Conservation (phyloP, 1,140 invertebrate genomes). For the Aphaenogaster floridana region DNA sequence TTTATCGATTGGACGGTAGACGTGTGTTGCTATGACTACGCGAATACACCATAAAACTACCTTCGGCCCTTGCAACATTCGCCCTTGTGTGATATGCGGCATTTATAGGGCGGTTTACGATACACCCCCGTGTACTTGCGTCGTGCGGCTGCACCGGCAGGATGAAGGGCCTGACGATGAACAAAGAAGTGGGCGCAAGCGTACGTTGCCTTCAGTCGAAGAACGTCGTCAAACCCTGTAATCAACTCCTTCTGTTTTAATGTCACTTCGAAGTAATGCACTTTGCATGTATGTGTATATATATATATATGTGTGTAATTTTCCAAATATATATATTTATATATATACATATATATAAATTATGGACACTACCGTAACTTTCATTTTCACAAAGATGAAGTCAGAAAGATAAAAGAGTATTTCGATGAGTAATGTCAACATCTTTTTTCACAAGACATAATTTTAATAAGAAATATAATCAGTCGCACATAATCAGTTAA, state of each 20-base stretch:
- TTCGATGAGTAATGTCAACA: neutral
- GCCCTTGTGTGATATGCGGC: slow-evolving; percentile 68
- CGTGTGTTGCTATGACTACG: slow-evolving; percentile 80
- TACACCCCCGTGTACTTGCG: slow-evolving; percentile 63
- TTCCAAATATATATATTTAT: neutral
- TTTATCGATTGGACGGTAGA: slow-evolving; percentile 80
- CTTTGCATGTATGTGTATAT: neutral
- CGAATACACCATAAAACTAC: slow-evolving; percentile 71
- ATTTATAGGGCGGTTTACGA: slow-evolving; percentile 76
- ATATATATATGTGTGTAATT: neutral
- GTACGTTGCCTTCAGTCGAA: slow-evolving; percentile 9
- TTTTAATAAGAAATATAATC: slow-evolving; percentile 4
- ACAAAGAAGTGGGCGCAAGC: slow-evolving; percentile 58
- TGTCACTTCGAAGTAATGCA: neutral
- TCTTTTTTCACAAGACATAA: neutral
- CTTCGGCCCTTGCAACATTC: slow-evolving; percentile 64
- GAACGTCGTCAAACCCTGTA: neutral
- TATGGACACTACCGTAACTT: neutral
- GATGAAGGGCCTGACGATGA: slow-evolving; percentile 75
- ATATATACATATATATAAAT: neutral
- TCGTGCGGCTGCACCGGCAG: slow-evolving; percentile 61
- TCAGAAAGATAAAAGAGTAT: neutral
- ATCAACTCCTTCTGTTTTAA: slow-evolving; percentile 12
- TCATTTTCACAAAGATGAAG: slow-evolving; percentile 12
- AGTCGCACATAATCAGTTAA: neutral